These are phyloP conservation scores for Melanerpes aurifrons DNA, from an alignment of 2,113 vertebrate genomes.

Conservation along the genomic window DNA sequence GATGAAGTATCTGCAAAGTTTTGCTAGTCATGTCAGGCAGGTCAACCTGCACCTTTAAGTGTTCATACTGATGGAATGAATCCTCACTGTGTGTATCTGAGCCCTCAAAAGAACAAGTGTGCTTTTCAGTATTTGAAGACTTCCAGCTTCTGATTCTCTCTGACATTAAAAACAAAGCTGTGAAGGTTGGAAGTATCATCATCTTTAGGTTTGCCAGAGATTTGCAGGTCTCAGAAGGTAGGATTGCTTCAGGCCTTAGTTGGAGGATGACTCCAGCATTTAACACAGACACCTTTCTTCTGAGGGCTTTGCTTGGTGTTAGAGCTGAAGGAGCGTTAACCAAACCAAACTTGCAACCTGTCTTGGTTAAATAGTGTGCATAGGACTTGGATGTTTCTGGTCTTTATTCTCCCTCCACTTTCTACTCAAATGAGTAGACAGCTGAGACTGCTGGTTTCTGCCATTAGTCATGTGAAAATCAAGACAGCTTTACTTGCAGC, in stretches of 20 bases:
- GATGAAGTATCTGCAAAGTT: conserved; percentile 2
- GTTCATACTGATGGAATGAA: not conserved
- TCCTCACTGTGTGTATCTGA: not conserved
- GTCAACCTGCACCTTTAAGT: not conserved
- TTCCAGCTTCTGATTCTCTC: not conserved
- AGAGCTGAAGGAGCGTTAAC: not conserved
- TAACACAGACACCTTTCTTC: not conserved
- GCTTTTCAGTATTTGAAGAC: not conserved
- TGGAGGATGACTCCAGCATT: not conserved
- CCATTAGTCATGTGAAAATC: not conserved
- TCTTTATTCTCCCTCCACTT: not conserved
- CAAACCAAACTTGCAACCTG: not conserved
- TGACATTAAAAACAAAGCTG: not conserved
- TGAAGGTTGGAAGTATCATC: not conserved
- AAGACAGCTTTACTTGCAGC: not conserved
- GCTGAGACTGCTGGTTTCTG: not conserved
- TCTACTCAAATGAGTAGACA: not conserved
- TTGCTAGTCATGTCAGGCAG: not conserved
- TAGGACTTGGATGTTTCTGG: not conserved
- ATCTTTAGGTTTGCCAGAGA: not conserved
- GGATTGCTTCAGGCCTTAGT: not conserved
- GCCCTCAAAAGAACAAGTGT: not conserved
- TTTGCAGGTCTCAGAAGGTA: not conserved
- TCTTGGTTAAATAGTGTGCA: not conserved
- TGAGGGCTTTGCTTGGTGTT: not conserved